phyloP scores from a whole-genome alignment of 2,113 vertebrate species.

The Microtus ochrogaster region DNA sequence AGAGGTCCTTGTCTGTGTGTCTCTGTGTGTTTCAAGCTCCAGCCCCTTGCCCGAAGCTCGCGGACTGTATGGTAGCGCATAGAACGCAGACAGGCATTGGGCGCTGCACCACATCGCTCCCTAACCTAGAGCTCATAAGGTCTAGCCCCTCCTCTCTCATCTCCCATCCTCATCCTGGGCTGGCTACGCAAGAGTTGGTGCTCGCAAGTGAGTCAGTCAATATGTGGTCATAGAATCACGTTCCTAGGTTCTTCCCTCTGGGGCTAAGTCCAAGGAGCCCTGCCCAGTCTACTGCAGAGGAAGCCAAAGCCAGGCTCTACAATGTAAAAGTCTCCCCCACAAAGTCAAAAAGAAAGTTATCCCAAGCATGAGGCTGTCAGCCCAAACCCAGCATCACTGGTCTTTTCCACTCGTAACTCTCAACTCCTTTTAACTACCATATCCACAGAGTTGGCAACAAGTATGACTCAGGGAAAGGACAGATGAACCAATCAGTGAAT shows the following conservation, averaged over 20 bases:
- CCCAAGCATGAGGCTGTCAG: neutral
- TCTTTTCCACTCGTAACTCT: neutral
- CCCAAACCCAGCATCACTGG: neutral
- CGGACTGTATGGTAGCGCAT: no score
- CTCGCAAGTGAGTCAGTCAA: neutral
- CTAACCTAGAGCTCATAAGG: neutral
- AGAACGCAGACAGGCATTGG: no score
- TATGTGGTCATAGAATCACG: neutral
- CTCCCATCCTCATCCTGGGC: neutral
- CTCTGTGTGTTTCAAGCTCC: no score
- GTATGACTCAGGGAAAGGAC: neutral
- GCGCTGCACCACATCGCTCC: accelerated
- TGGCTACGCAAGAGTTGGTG: neutral
- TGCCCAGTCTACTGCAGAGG: neutral
- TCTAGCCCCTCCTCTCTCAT: accelerated
- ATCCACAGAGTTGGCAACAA: neutral
- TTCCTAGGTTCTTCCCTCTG: neutral
- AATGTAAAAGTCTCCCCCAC: neutral
- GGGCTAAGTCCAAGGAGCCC: neutral
- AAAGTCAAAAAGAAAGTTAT: neutral
- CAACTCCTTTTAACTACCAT: neutral
- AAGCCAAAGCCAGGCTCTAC: neutral
- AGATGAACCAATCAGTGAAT: neutral
- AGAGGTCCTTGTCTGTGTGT: no score
- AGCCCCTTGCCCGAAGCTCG: no score